Conservation (phyloP, 2,888 invertebrate species). For the Cancer borealis region DNA sequence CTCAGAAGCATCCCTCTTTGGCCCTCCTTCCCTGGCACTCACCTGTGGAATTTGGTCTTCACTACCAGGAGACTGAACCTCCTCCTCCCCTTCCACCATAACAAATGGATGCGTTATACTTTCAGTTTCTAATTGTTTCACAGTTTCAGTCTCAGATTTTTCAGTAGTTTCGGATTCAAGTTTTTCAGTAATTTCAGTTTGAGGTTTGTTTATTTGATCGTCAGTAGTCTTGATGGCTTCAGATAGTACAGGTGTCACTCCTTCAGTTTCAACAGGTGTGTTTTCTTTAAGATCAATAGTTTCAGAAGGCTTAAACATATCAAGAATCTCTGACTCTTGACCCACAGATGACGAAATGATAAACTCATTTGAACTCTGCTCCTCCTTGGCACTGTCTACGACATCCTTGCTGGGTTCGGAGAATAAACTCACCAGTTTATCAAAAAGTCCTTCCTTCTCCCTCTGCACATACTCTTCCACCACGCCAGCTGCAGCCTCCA, state of each 20-base stretch:
- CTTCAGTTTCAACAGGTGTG: background rate
- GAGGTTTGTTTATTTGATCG: background rate
- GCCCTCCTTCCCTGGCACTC: background rate
- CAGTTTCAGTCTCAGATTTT: background rate
- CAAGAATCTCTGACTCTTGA: background rate
- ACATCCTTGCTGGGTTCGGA: slow-evolving; percentile 18
- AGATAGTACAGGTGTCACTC: background rate
- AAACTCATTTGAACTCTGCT: background rate
- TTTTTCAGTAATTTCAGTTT: background rate
- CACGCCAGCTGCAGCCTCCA: slow-evolving; percentile 11
- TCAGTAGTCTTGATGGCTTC: background rate
- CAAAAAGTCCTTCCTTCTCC: slow-evolving; percentile 35
- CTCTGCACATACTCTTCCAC: slow-evolving; percentile 27
- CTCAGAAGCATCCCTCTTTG: background rate
- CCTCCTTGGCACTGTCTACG: background rate
- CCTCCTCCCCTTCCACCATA: background rate
- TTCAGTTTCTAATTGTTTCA: background rate
- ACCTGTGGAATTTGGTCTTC: background rate
- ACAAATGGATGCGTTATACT: background rate
- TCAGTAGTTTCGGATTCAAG: background rate
- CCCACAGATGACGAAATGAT: background rate
- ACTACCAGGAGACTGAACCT: slow-evolving; percentile 1
- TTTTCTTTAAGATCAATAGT: background rate
- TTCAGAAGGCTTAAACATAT: background rate
- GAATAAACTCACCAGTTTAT: slow-evolving; percentile 14